Base-by-base conservation (phyloP, 2,797 vertebrate genomes). In the Podarcis lilfordi region DNA sequence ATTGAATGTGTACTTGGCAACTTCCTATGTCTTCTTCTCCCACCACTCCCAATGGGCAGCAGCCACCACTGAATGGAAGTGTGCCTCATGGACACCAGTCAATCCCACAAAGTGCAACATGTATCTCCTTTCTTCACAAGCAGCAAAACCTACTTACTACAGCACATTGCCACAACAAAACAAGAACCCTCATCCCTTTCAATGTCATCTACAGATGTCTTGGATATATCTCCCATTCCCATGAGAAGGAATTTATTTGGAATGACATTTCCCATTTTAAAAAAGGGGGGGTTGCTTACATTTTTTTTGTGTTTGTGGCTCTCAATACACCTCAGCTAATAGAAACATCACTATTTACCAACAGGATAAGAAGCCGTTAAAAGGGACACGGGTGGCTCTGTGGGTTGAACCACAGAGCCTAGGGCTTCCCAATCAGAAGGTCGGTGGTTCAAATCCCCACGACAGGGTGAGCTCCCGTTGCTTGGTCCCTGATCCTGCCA, bases 311-410 rank as follows among this genome's bases (percentile, higher is more conserved):
- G 40, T 5, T 4, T 43, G 80, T 43, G 40, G 64, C 13, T 43
- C 35, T 90, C 95, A 91, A 94, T 94, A 81, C n/a, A 90, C 87
- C 93, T 76, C 80, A 82, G 8, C 90, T 81, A 89, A 82, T 85
- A 96, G 91, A 79, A 86, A 95, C 95, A 91, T 90, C 82, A 88
- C 91, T 89, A 91, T 94, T 95, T 95, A 89, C 81, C 50, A 92
- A 92, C 94, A 96, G 91, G 91, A 90, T 93, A 93, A 91, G 87
- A 86, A 92, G 86, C 91, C 93, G 86, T 91, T 94, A 43, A 43
- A 43, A 43, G 43, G 43, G 43, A 43, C 8, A 9, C 1, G 1
- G 43, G 43, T 43, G 43, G 43, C 43, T 43, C 43, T 43, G 43
- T 8, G 43, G 43, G 43, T 43, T 43, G 9, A 43, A 43, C 43